These are phyloP conservation scores for Enteromius viviparus DNA, from an alignment of 2,797 vertebrate species.

Conservation along the genomic window DNA sequence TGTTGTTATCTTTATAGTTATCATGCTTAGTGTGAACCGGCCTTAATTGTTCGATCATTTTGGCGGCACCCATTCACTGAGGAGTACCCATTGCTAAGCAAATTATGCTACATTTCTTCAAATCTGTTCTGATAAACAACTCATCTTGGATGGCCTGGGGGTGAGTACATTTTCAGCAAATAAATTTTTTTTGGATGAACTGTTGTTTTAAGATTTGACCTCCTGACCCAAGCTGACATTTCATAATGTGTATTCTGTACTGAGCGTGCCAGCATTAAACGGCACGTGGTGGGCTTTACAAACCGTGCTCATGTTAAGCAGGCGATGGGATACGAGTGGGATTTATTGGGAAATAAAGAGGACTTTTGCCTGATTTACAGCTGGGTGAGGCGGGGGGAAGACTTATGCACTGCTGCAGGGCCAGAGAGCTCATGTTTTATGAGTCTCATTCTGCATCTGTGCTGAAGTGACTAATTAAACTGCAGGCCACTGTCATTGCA, in stretches of 20 bases:
- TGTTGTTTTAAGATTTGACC: not conserved
- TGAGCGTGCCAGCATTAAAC: constrained; percentile 15
- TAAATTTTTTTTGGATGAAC: not conserved
- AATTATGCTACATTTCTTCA: not conserved
- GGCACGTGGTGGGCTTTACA: not conserved
- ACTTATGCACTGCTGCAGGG: constrained; percentile 71
- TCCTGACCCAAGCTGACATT: not conserved
- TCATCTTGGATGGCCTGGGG: not conserved
- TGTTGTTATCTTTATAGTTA: no score
- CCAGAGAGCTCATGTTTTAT: constrained; percentile 68
- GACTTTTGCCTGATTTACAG: constrained; percentile 77
- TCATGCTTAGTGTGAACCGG: no score
- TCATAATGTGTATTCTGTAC: constrained; percentile 44
- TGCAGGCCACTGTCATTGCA: constrained; percentile 65
- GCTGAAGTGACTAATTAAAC: constrained; percentile 76
- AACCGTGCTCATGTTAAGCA: constrained; percentile 66
- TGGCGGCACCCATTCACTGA: not conserved
- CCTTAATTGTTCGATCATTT: no score
- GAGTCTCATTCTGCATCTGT: constrained; percentile 66
- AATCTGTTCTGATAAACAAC: not conserved
- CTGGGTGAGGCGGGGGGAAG: constrained; percentile 56
- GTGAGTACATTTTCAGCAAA: not conserved
- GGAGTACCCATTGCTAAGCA: not conserved
- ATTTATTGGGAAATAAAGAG: constrained; percentile 79
- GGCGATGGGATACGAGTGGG: constrained; percentile 70